Conservation (phyloP, 2,888 invertebrate species). For the Nemotelus pantherinus region DNA sequence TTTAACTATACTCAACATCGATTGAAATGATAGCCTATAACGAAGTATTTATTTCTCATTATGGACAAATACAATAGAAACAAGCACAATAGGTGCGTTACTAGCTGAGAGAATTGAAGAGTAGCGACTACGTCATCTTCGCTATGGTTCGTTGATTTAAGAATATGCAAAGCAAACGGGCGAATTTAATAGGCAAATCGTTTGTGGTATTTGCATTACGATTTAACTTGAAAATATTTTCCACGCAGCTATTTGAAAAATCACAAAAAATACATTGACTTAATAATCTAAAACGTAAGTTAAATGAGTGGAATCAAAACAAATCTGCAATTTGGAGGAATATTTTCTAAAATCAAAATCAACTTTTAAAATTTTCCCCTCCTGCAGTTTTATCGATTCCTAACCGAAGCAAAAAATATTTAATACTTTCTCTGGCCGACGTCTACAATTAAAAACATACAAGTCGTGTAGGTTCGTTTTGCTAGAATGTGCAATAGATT, state of each 20-base stretch:
- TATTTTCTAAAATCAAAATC: no score
- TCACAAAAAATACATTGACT: no score
- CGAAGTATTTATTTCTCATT: slow-evolving; percentile 17
- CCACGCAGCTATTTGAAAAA: background rate
- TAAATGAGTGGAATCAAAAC: no score
- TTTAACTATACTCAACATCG: background rate
- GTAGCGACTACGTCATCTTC: slow-evolving; percentile 40
- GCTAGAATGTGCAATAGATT: no score
- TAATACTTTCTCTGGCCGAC: no score
- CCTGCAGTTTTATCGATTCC: no score
- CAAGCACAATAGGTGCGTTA: slow-evolving; percentile 16
- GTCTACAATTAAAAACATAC: no score
- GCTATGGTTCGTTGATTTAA: slow-evolving; percentile 46
- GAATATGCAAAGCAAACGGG: slow-evolving; percentile 36
- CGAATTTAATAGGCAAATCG: background rate
- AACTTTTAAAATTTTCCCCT: no score
- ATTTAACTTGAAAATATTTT: background rate
- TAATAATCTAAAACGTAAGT: background rate
- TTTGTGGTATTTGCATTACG: slow-evolving; percentile 2
- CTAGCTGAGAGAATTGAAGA: slow-evolving; percentile 9
- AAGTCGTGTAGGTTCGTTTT: no score
- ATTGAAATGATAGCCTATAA: background rate
- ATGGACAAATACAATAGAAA: slow-evolving; percentile 9
- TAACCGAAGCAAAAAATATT: no score
- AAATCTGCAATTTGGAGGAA: no score